These are phyloP conservation scores for Graphium colonna DNA, from an alignment of 2,888 invertebrate species.

Conservation along the genomic window DNA sequence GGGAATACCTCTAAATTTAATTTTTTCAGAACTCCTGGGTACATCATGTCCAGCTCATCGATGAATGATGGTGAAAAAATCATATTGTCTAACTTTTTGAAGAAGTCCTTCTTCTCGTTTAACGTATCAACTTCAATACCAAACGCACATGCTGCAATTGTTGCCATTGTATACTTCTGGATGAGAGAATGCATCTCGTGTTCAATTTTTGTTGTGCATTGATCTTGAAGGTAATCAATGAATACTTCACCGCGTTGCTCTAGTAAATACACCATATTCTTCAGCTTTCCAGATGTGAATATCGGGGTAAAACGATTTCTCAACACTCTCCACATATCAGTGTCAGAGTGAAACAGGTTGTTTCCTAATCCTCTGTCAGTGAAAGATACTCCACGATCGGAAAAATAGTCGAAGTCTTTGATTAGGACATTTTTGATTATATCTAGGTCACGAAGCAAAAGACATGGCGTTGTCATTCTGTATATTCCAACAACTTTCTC, in stretches of 20 bases:
- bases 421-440: constrained; percentile 48
- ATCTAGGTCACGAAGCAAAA: constrained; percentile 51
- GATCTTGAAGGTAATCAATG: constrained; percentile 31
- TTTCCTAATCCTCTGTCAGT: constrained; percentile 43
- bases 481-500: constrained; percentile 54
- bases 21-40: constrained; percentile 42
- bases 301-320: constrained; percentile 48
- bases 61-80: constrained; percentile 10
- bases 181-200: constrained; percentile 38
- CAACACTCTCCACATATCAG: constrained; percentile 47
- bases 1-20: constrained; percentile 41
- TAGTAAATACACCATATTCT: constrained; percentile 50
- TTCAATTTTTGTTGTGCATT: constrained; percentile 30
- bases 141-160: constrained; percentile 39
- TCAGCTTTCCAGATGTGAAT: constrained; percentile 55
- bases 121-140: constrained; percentile 41
- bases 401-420: constrained; percentile 50
- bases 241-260: constrained; percentile 42
- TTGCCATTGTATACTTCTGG: constrained; percentile 41
- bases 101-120: constrained; percentile 22
- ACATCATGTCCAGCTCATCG: constrained; percentile 39
- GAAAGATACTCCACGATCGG: constrained; percentile 46
- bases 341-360: constrained; percentile 50
- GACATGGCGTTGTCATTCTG: constrained; percentile 42
- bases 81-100: constrained; percentile 29